These are phyloP conservation scores for Chrysopa pallens DNA, from an alignment of 1,140 invertebrate genomes.

Conservation along the genomic window DNA sequence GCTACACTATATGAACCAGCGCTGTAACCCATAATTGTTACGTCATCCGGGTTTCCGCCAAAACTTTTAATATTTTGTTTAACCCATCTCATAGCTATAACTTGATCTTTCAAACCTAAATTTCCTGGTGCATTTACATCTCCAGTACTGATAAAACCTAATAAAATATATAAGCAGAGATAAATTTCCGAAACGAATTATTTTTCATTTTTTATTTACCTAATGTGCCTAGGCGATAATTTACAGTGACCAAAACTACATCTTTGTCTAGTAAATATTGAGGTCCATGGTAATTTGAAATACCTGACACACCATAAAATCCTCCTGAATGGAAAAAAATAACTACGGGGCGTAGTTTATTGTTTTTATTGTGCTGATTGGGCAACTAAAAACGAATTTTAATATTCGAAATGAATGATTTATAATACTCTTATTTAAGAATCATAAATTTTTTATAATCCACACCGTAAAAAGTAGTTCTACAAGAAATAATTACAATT, in stretches of 20 bases:
- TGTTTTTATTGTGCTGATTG: too few relatives aligned
- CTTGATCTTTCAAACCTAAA: conserved; percentile 58
- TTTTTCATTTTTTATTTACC: conserved; percentile 16
- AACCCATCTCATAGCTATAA: conserved; percentile 51
- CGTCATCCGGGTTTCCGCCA: conserved; percentile 49
- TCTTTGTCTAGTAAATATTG: conserved; percentile 31
- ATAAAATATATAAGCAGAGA: not conserved
- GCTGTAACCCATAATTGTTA: conserved; percentile 46
- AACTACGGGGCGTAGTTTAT: conserved; percentile 19
- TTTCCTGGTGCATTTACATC: conserved; percentile 46
- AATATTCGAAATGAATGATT: not conserved
- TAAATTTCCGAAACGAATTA: not conserved
- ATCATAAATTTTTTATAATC: conserved; percentile 29
- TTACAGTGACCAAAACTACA: conserved; percentile 33
- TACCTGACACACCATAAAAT: conserved; percentile 13
- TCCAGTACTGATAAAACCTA: conserved; percentile 32
- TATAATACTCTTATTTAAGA: not conserved
- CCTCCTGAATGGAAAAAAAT: conserved; percentile 32
- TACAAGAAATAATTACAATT: too few relatives aligned
- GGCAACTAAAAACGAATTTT: not conserved
- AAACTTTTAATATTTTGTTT: conserved; percentile 50
- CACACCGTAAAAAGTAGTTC: too few relatives aligned
- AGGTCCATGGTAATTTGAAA: conserved; percentile 16
- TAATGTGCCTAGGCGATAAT: conserved; percentile 32
- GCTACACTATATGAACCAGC: conserved; percentile 26